These are phyloP conservation scores for Lanistes nyassanus DNA, from an alignment of 1,140 invertebrate species.

Conservation along the genomic window DNA sequence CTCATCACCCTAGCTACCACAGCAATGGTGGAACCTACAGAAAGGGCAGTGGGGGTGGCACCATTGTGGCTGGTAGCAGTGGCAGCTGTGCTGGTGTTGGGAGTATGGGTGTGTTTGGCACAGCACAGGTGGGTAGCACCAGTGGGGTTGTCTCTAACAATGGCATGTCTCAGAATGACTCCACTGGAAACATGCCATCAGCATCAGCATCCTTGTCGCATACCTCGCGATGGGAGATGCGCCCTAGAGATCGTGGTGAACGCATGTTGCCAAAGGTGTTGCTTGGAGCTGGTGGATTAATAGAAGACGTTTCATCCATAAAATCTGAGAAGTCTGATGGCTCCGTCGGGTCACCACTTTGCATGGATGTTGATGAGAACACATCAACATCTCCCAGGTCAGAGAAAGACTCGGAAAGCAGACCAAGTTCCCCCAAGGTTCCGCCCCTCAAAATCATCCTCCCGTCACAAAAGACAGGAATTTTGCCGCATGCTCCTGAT, in stretches of 20 bases:
- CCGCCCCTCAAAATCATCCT: constrained; percentile 63
- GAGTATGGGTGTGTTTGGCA: background rate
- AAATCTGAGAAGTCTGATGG: constrained; percentile 22
- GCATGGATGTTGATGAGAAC: constrained; percentile 32
- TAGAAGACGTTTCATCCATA: constrained; percentile 1
- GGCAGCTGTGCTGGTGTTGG: constrained; percentile 13
- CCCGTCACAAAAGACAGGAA: constrained; percentile 48
- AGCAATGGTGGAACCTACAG: constrained; percentile 11
- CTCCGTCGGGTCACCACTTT: constrained; percentile 29
- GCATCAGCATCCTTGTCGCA: background rate
- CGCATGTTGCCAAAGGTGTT: constrained; percentile 14
- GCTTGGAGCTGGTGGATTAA: background rate
- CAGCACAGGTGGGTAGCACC: background rate
- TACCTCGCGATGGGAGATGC: constrained; percentile 14
- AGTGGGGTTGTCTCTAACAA: background rate
- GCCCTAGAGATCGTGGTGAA: constrained; percentile 10
- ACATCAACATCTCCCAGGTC: constrained; percentile 27
- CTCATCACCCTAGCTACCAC: constrained; percentile 3
- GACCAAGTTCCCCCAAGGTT: constrained; percentile 60
- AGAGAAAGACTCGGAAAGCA: constrained; percentile 40
- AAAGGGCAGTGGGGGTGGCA: constrained; percentile 8
- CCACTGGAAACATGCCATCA: background rate
- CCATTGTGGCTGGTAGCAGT: background rate
- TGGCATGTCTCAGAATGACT: constrained; percentile 11
- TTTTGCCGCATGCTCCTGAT: constrained; percentile 36